Percentiles rank a stretch among this genome's conserved stretches.
Conservation (phyloP, 2,113 vertebrate species). For the Dasyurus viverrinus region DNA sequence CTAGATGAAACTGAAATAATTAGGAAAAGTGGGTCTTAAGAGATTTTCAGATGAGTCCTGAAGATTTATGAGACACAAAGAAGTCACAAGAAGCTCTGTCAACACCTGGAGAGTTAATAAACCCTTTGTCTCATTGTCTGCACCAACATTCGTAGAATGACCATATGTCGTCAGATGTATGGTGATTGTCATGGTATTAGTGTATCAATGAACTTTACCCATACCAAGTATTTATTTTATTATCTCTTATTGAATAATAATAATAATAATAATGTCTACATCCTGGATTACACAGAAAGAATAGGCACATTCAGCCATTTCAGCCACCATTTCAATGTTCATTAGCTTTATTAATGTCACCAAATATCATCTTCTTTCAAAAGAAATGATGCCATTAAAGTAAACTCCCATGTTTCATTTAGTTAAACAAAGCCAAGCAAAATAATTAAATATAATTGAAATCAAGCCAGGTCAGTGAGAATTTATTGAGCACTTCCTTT, state of each 20-base stretch:
- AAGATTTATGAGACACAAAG: background rate
- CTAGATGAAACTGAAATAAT: background rate
- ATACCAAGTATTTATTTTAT: no score
- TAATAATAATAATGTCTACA: background rate
- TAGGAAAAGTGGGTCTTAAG: background rate
- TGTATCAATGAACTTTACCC: background rate
- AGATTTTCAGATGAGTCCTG: background rate
- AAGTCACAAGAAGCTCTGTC: background rate
- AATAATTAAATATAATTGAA: background rate
- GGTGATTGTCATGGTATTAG: background rate
- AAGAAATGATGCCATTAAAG: background rate
- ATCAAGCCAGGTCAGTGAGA: background rate
- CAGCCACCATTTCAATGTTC: background rate
- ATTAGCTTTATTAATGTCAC: background rate
- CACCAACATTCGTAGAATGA: background rate
- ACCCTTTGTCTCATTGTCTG: background rate
- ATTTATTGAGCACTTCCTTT: background rate
- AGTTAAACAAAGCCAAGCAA: background rate
- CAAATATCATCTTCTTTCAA: background rate
- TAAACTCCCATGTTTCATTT: background rate
- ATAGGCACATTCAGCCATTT: background rate
- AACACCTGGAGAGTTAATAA: background rate
- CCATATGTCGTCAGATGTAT: background rate
- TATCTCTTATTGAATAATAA: no score
- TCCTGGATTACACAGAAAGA: background rate